Conservation (phyloP, 1,140 invertebrate species). For the Orius insidiosus region DNA sequence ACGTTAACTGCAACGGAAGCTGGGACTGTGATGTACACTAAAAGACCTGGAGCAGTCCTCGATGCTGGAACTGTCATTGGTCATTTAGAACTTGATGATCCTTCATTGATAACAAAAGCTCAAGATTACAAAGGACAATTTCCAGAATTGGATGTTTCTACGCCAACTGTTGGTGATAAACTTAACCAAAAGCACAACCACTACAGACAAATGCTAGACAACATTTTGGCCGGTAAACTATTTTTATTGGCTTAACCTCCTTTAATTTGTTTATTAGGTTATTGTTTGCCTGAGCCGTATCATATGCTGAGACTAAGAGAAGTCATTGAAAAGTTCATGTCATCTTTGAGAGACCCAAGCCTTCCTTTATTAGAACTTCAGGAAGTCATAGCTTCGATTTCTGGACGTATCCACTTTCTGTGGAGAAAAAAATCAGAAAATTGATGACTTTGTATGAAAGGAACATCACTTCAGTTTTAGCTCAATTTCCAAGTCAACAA, state of each 20-base stretch:
- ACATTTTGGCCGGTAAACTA: constrained; percentile 74
- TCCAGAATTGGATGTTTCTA: constrained; percentile 37
- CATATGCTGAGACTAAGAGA: constrained; percentile 65
- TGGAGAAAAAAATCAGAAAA: constrained; percentile 87
- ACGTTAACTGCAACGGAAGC: constrained; percentile 75
- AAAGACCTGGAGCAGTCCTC: constrained; percentile 85
- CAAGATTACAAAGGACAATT: constrained; percentile 66
- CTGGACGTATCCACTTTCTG: constrained; percentile 80
- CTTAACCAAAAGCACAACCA: constrained; percentile 79
- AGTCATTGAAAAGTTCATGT: constrained; percentile 88
- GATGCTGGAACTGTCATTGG: constrained; percentile 85
- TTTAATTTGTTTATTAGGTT: too few species aligned
- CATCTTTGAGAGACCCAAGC: constrained; percentile 78
- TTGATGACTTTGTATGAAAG: constrained; percentile 86
- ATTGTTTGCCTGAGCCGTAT: constrained; percentile 87
- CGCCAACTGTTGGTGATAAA: constrained; percentile 52
- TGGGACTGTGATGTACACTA: constrained; percentile 71
- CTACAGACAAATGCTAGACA: constrained; percentile 60
- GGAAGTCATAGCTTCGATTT: constrained; percentile 90
- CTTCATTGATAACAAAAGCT: constrained; percentile 66
- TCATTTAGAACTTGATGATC: constrained; percentile 79
- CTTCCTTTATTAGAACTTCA: constrained; percentile 86
- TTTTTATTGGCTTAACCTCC: too few species aligned
- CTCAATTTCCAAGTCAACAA: constrained; percentile 94
- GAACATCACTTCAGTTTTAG: constrained; percentile 95